Evolutionary conservation across 2,888 invertebrate genomes (phyloP).

Genomic region (Eristalis tenax): DNA sequence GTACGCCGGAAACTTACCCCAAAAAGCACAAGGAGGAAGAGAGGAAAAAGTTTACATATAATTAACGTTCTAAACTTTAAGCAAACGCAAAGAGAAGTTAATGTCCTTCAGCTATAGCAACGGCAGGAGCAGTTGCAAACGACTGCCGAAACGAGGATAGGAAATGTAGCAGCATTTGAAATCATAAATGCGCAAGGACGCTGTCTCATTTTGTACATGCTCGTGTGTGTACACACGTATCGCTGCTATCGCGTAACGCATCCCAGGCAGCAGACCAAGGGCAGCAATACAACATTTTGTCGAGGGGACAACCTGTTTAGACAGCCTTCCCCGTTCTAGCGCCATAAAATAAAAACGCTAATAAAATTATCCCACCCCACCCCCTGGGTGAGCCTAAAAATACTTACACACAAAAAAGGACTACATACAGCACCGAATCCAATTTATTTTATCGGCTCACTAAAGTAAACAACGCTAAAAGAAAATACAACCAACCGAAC

Average conservation of each 20-base stretch:
- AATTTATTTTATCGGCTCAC: slow-evolving; percentile 69
- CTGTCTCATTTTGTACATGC: neutral
- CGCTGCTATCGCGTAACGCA: slow-evolving; percentile 1
- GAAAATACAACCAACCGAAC: slow-evolving; percentile 19
- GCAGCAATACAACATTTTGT: neutral
- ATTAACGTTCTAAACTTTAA: slow-evolving; percentile 63
- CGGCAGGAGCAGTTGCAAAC: neutral
- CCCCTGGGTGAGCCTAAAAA: neutral
- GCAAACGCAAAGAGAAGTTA: slow-evolving; percentile 46
- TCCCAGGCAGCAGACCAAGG: neutral
- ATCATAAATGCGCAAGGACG: slow-evolving; percentile 36
- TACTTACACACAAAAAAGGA: slow-evolving; percentile 34
- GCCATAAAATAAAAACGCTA: slow-evolving; percentile 52
- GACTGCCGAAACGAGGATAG: slow-evolving; percentile 6
- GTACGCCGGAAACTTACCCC: neutral
- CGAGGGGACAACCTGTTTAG: slow-evolving; percentile 41
- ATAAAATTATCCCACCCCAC: slow-evolving; percentile 39
- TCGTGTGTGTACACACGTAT: neutral
- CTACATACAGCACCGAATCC: slow-evolving; percentile 42
- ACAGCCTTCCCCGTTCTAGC: slow-evolving; percentile 9
- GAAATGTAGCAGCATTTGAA: slow-evolving; percentile 30
- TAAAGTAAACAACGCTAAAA: slow-evolving; percentile 58
- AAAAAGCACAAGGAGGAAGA: slow-evolving; percentile 7
- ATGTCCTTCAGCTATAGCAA: neutral
- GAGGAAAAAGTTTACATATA: slow-evolving; percentile 65